phyloP scores from a whole-genome alignment of 2,888 invertebrate species.

The Myathropa florea region DNA sequence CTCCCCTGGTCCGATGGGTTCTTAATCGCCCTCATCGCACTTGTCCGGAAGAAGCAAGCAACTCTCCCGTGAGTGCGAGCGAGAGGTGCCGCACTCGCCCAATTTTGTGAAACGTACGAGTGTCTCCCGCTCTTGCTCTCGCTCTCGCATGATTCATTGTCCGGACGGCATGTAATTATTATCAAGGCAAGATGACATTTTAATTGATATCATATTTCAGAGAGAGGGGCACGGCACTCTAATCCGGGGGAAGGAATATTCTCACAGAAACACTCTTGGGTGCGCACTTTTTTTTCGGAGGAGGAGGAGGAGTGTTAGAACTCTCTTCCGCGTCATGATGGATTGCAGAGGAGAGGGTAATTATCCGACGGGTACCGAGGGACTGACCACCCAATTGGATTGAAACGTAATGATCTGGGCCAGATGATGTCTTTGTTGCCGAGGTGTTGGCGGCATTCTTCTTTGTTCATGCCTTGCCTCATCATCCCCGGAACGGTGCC shows the following conservation, averaged over 20 bases:
- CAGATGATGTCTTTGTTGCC: not conserved
- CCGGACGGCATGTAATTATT: conserved; percentile 17
- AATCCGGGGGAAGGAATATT: not conserved
- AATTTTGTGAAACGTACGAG: not conserved
- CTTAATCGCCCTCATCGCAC: conserved; percentile 7
- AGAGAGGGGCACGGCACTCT: not conserved
- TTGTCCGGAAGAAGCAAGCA: conserved; percentile 1
- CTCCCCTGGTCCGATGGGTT: not conserved
- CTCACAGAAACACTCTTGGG: not conserved
- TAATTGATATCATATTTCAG: conserved; percentile 32
- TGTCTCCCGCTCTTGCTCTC: not conserved
- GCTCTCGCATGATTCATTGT: conserved; percentile 2
- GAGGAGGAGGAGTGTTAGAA: not conserved
- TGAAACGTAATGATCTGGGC: conserved; percentile 2
- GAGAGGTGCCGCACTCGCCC: not conserved
- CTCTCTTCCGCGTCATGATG: not conserved
- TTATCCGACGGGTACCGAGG: not conserved
- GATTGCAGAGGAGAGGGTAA: not conserved
- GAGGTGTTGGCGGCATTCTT: not conserved
- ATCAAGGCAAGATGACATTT: conserved; percentile 23
- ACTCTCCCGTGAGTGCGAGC: too few species aligned
- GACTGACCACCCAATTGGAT: conserved; percentile 22
- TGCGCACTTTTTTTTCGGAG: not conserved
- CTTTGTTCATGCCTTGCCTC: not conserved
- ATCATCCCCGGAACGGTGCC: not conserved